Percentiles rank a stretch among this genome's conserved stretches.
These are phyloP conservation scores for Coenonympha arcania DNA, from an alignment of 2,888 invertebrate species.

Conservation along the genomic window DNA sequence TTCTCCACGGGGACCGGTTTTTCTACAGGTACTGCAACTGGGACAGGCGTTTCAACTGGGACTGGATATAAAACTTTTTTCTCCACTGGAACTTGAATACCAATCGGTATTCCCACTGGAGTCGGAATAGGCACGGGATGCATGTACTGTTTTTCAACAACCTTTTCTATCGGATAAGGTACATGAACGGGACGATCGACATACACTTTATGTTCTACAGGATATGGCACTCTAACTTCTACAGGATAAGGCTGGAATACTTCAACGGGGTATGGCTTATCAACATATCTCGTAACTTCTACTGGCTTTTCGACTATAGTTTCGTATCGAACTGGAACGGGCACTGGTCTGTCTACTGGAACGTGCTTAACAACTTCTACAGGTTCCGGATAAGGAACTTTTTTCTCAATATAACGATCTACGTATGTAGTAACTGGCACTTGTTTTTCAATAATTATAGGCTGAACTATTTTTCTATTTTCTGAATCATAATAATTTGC, in stretches of 20 bases:
- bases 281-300: constrained; percentile 66
- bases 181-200: constrained; percentile 68
- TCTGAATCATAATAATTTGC: constrained; percentile 41
- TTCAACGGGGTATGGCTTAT: constrained; percentile 76
- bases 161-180: constrained; percentile 66
- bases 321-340: constrained; percentile 64
- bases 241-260: constrained; percentile 70
- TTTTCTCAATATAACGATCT: constrained; percentile 60
- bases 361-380: constrained; percentile 51
- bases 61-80: constrained; percentile 53
- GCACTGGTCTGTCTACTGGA: constrained; percentile 60
- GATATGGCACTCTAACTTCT: constrained; percentile 67
- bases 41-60: constrained; percentile 57
- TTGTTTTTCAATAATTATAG: constrained; percentile 65
- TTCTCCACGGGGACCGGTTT: constrained; percentile 52
- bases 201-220: constrained; percentile 68
- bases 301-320: constrained; percentile 72
- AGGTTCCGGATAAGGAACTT: constrained; percentile 59
- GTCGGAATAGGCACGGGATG: constrained; percentile 60
- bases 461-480: constrained; percentile 57
- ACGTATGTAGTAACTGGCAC: constrained; percentile 63
- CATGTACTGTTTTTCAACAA: constrained; percentile 67
- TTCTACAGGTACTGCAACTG: constrained; percentile 62
- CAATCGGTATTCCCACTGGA: constrained; percentile 57
- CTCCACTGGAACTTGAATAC: constrained; percentile 53